phyloP scores from a whole-genome alignment of 2,888 invertebrate species.

The Tyria jacobaeae region DNA sequence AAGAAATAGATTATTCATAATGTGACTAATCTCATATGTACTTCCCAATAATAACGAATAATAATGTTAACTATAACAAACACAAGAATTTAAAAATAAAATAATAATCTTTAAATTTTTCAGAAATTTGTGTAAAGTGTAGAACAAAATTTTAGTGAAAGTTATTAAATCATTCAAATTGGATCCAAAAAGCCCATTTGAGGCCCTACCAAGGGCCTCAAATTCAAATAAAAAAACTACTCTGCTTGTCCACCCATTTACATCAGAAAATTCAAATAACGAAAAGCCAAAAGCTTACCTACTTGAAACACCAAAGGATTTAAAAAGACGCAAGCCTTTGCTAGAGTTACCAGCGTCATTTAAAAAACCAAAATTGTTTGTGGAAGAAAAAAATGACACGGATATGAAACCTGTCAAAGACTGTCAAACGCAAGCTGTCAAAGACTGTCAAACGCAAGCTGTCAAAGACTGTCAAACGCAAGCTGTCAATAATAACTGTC shows the following conservation, averaged over 20 bases:
- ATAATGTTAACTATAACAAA: no score
- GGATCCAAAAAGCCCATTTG: conserved; percentile 66
- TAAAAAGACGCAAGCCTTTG: conserved; percentile 72
- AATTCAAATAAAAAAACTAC: conserved; percentile 41
- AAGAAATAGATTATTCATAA: no score
- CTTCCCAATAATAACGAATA: no score
- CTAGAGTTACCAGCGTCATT: conserved; percentile 70
- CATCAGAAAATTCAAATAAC: conserved; percentile 31
- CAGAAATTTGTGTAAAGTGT: background rate
- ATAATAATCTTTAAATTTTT: background rate
- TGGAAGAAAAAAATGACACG: conserved; percentile 20
- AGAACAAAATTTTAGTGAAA: conserved; percentile 8
- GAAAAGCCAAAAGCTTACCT: conserved; percentile 66
- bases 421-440: conserved; percentile 21
- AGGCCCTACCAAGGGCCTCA: conserved; percentile 78
- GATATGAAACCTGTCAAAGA: conserved; percentile 28
- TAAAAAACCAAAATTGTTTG: conserved; percentile 71
- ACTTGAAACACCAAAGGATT: conserved; percentile 74
- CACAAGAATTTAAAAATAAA: no score
- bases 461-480: conserved; percentile 22
- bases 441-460: conserved; percentile 22
- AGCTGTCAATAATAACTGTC: conserved; percentile 23
- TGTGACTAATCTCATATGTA: no score
- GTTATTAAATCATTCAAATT: conserved; percentile 69
- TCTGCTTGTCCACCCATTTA: conserved; percentile 72